A percentile compares a stretch with the other conserved stretches of the same genome.
These are phyloP conservation scores for Callospermophilus lateralis DNA, from an alignment of 2,113 vertebrate genomes.

Conservation along the genomic window DNA sequence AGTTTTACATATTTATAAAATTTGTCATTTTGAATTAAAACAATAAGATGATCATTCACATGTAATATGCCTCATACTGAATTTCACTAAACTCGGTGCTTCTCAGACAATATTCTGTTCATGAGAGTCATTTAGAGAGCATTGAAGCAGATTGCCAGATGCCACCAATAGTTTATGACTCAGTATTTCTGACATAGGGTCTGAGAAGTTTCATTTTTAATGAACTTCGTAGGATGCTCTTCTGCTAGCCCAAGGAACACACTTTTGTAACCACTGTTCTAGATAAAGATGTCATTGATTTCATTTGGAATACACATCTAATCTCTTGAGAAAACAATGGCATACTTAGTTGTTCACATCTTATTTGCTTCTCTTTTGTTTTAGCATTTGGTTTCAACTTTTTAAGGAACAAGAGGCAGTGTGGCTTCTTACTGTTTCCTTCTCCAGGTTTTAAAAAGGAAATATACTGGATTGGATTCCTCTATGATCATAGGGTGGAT, in stretches of 20 bases:
- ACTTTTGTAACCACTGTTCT: neutral
- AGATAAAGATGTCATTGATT: neutral
- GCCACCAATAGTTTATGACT: neutral
- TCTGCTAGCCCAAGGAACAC: neutral
- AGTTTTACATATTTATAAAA: neutral
- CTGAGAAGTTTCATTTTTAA: neutral
- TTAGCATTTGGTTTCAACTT: neutral
- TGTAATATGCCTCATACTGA: neutral
- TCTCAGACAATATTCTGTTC: neutral
- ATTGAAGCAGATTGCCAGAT: neutral
- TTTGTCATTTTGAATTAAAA: constrained; percentile 16
- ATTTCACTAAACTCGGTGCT: neutral
- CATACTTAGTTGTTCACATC: neutral
- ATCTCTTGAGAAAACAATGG: constrained; percentile 18
- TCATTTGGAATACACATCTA: neutral
- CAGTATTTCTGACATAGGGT: neutral
- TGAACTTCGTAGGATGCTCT: neutral
- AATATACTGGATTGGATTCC: constrained; percentile 47
- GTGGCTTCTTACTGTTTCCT: constrained; percentile 46
- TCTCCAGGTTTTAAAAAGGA: constrained; percentile 51
- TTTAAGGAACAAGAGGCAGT: neutral
- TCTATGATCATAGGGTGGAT: constrained; percentile 48
- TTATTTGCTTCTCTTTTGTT: neutral
- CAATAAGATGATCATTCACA: neutral
- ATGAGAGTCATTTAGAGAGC: neutral